Evolutionary conservation across 37 sponge, comb jelly and placozoan species (phyloP), one percentile per base, ranked within the genome.

Genomic region (Petrosia ficiformis): DNA sequence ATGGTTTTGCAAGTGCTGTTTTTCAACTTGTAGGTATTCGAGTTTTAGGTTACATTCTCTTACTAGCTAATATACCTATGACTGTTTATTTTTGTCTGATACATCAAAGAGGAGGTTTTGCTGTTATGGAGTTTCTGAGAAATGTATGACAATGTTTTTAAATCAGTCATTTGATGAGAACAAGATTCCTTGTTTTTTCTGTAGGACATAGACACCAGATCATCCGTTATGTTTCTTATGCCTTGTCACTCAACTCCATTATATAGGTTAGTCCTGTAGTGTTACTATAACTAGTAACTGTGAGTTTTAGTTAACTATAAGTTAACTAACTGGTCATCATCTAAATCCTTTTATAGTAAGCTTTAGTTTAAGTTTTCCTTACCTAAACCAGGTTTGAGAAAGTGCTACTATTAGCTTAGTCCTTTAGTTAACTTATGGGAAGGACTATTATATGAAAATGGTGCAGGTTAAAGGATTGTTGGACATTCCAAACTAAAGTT

Each of bases 231-330:
- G 42, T 94, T 94, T 57, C 86, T 94, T 32, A 77, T 90, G 78
- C 91, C 91, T 31, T 94, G 95, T 75, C 91, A 94, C 79, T 71
- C 84, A 14, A 85, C 95, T 30, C 95, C 95, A 33, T 81, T 74
- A 57, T 88, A 93, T 65, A 86, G 89, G 91, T 90, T 30, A 57
- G 71, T 59, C 87, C 82, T n/a, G n/a, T n/a, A n/a, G n/a, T n/a
- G n/a, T n/a, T n/a, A n/a, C n/a, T n/a, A n/a, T n/a, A n/a, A n/a
- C n/a, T n/a, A n/a, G n/a, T n/a, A n/a, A n/a, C n/a, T n/a, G n/a
- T n/a, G n/a, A n/a, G n/a, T n/a, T n/a, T n/a, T n/a, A n/a, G n/a
- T n/a, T n/a, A n/a, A n/a, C n/a, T n/a, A n/a, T n/a, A n/a, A n/a
- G n/a, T n/a, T n/a, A n/a, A n/a, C n/a, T n/a, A n/a, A n/a, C n/a